phyloP scores from a whole-genome alignment of 2,888 invertebrate genomes.

The Brachylomia viminalis region DNA sequence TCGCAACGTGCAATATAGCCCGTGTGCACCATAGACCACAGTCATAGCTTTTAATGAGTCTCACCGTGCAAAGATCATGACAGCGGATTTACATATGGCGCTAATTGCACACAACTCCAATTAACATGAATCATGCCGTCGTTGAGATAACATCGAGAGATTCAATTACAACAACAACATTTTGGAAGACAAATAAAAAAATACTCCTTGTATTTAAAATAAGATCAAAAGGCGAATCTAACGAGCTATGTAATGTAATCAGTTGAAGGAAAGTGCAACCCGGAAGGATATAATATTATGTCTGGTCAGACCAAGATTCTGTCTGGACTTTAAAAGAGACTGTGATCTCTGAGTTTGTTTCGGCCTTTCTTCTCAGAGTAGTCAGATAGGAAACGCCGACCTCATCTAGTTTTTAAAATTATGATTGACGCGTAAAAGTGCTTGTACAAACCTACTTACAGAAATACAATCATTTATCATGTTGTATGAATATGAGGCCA shows the following conservation, averaged over 20 bases:
- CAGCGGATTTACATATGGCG: conserved; percentile 17
- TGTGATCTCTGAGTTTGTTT: too few relatives aligned
- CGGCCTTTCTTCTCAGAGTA: too few relatives aligned
- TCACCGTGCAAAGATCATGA: conserved; percentile 36
- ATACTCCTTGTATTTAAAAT: not conserved
- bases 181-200: conserved; percentile 9
- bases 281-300: not conserved
- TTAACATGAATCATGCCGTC: conserved; percentile 34
- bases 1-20: conserved; percentile 3
- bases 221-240: conserved; percentile 1
- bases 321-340: too few relatives aligned
- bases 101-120: conserved; percentile 37
- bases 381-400: too few relatives aligned
- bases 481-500: not conserved
- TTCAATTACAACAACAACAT: conserved; percentile 20
- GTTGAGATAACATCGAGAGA: conserved; percentile 18
- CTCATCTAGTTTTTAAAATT: too few relatives aligned
- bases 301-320: too few relatives aligned
- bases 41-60: conserved; percentile 43
- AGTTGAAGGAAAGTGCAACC: not conserved
- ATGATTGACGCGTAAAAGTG: too few relatives aligned
- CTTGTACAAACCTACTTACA: too few relatives aligned
- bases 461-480: too few relatives aligned
- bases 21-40: conserved; percentile 9
- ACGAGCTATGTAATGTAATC: not conserved